Evolutionary conservation across 2,797 vertebrate species (phyloP).

Genomic region (Toxotes lorentzi): DNA sequence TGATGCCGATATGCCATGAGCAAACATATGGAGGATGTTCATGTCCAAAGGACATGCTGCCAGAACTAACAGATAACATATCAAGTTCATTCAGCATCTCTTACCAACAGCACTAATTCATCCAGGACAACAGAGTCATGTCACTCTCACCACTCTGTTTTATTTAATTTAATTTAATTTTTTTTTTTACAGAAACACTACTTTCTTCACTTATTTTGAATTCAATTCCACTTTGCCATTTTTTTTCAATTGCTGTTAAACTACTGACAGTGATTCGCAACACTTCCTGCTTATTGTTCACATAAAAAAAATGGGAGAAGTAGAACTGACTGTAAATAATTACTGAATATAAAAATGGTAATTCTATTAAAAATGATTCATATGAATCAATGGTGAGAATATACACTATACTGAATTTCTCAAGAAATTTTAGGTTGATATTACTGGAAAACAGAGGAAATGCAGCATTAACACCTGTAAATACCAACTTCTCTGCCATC

Average conservation of each 20-base stretch:
- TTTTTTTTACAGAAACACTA: not conserved
- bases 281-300: constrained; percentile 3
- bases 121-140: not conserved
- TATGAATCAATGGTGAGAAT: too few species aligned
- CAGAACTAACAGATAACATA: not conserved
- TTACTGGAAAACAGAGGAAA: not conserved
- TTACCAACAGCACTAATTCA: not conserved
- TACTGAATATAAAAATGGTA: not conserved
- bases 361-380: too few species aligned
- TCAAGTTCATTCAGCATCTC: not conserved
- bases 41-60: not conserved
- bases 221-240: not conserved
- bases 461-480: not conserved
- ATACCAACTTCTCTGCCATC: not conserved
- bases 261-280: not conserved
- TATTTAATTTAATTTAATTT: too few species aligned
- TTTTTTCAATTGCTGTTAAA: not conserved
- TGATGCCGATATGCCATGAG: not conserved
- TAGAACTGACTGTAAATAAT: not conserved
- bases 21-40: not conserved
- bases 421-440: not conserved
- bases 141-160: too few species aligned
- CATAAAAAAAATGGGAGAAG: not conserved
- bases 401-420: not conserved
- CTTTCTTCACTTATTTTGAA: not conserved